Percentiles rank a stretch among this genome's conserved stretches.
phyloP scores from a whole-genome alignment of 2,113 vertebrate species.

The Paracanthobrama guichenoti region DNA sequence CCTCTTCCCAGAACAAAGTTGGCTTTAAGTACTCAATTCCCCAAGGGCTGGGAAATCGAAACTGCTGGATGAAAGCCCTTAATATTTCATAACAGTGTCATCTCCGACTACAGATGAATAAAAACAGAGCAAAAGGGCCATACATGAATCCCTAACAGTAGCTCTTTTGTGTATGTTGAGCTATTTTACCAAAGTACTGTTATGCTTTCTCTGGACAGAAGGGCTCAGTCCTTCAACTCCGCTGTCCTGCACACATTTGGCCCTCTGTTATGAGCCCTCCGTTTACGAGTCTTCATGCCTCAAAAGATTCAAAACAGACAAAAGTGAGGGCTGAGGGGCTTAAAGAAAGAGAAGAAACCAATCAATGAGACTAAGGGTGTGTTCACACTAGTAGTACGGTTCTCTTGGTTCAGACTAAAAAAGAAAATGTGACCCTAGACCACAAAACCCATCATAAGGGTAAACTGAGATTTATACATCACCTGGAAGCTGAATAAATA shows the following conservation, averaged over 20 bases:
- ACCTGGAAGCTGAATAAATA: no score
- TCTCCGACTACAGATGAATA: conserved; percentile 49
- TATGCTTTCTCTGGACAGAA: conserved; percentile 20
- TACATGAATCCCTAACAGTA: conserved; percentile 49
- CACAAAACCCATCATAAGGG: no score
- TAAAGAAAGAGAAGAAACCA: neutral
- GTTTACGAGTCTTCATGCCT: conserved; percentile 44
- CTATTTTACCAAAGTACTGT: conserved; percentile 41
- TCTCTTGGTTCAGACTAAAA: no score
- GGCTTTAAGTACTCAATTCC: conserved; percentile 67
- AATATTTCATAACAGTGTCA: conserved; percentile 63
- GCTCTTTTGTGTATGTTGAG: conserved; percentile 51
- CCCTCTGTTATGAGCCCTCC: conserved; percentile 38
- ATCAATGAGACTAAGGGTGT: neutral
- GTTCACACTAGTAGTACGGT: no score
- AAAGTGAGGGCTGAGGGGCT: neutral
- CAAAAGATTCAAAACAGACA: conserved; percentile 48
- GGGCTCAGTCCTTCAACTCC: conserved; percentile 1
- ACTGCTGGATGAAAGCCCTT: conserved; percentile 60
- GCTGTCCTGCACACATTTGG: conserved; percentile 49
- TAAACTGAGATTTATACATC: no score
- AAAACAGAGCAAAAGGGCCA: conserved; percentile 50
- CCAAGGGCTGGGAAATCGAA: conserved; percentile 43
- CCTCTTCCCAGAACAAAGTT: conserved; percentile 65
- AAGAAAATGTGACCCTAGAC: no score